Evolutionary conservation across 2,797 vertebrate genomes (phyloP).

Genomic region (Myotis vivesi): DNA sequence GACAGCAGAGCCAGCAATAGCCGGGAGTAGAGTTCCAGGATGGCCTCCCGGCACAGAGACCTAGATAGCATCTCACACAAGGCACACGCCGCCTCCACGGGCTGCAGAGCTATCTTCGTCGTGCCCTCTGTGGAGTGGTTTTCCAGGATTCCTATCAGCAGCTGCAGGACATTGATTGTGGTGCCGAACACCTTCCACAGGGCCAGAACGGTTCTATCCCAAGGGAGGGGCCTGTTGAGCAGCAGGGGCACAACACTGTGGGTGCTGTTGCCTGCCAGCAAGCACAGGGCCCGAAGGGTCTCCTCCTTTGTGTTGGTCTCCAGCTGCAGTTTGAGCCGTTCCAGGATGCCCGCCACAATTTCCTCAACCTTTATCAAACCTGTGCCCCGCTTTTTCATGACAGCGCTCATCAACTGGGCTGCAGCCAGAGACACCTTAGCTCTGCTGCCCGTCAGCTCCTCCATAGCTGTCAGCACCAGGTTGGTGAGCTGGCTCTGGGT

Average conservation of each 20-base stretch:
- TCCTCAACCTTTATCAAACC: conserved; percentile 43
- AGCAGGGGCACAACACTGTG: background rate
- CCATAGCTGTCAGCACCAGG: conserved; percentile 1
- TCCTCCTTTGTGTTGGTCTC: conserved; percentile 33
- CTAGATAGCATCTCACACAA: conserved; percentile 55
- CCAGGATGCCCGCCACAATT: conserved; percentile 10
- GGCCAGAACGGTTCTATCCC: conserved; percentile 42
- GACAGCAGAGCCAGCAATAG: conserved; percentile 52
- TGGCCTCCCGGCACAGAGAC: background rate
- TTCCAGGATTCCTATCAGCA: conserved; percentile 46
- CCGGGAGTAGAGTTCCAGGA: conserved; percentile 30
- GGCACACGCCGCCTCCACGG: background rate
- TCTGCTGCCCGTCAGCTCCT: background rate
- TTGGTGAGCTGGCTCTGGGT: background rate
- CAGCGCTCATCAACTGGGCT: conserved; percentile 40
- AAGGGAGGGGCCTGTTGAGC: conserved; percentile 42
- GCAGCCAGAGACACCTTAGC: conserved; percentile 53
- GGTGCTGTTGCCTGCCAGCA: conserved; percentile 37
- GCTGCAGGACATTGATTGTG: background rate
- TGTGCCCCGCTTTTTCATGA: conserved; percentile 38
- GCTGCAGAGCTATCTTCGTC: background rate
- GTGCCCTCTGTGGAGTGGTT: background rate
- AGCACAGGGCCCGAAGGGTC: conserved; percentile 38
- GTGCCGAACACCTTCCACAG: conserved; percentile 39
- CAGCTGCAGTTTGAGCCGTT: background rate